Percentiles rank a stretch among this genome's conserved stretches.
Evolutionary conservation across 2,797 vertebrate genomes (phyloP).

Genomic region (Myiothlypis coronata): DNA sequence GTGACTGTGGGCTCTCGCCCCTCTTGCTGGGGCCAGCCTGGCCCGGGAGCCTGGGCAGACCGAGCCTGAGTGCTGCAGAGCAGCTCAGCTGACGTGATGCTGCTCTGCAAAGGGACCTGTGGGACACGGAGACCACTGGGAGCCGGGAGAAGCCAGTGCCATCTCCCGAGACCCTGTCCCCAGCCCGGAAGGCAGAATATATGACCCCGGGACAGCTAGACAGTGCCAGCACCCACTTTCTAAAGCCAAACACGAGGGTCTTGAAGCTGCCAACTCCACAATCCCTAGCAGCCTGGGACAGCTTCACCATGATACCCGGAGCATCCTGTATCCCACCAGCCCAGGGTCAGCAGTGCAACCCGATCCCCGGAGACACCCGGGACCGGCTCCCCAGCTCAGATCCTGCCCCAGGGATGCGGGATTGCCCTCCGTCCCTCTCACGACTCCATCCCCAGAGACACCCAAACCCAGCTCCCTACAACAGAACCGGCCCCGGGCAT

Average conservation of each 20-base stretch:
- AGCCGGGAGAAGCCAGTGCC: accelerated
- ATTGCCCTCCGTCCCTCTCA: neutral
- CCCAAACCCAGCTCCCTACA: neutral
- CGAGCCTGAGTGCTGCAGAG: accelerated
- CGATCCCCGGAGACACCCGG: neutral
- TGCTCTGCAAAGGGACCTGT: neutral
- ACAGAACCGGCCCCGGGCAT: neutral
- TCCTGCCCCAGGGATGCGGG: neutral
- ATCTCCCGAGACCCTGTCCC: neutral
- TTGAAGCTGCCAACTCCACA: neutral
- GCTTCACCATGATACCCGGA: neutral
- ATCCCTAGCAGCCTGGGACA: neutral
- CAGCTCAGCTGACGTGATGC: neutral
- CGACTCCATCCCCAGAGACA: neutral
- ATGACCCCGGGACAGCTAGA: neutral
- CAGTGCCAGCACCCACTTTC: neutral
- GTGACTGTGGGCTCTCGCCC: neutral
- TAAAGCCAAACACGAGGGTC: neutral
- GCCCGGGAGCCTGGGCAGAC: neutral
- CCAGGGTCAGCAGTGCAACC: neutral
- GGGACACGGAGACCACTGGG: neutral
- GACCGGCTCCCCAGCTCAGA: neutral
- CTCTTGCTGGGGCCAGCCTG: neutral
- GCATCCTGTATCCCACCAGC: neutral
- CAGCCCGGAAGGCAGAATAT: neutral